A percentile compares a stretch with the other conserved stretches of the same genome.
phyloP scores from a whole-genome alignment of 1,140 invertebrate genomes.

The Meteorus sp. region DNA sequence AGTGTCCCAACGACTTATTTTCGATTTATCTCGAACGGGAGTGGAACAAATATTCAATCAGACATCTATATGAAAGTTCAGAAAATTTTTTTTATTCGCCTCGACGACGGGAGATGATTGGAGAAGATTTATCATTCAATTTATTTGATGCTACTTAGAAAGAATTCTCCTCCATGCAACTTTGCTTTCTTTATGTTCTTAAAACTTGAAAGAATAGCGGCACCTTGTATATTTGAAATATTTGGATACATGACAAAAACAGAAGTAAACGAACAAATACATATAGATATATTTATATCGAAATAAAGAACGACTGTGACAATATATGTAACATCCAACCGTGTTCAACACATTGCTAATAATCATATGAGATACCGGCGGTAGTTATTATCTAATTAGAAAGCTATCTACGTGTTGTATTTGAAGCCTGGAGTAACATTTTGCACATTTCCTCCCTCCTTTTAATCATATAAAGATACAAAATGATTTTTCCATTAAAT shows the following conservation, averaged over 20 bases:
- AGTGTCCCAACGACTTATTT: slow-evolving; percentile 14
- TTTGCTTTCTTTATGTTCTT: too few relatives aligned
- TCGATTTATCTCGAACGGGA: slow-evolving; percentile 2
- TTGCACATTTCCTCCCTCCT: too few relatives aligned
- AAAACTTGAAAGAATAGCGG: too few relatives aligned
- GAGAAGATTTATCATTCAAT: too few relatives aligned
- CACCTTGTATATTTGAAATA: too few relatives aligned
- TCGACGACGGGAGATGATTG: too few relatives aligned
- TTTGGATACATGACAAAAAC: background rate
- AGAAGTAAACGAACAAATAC: background rate
- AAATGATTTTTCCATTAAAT: background rate
- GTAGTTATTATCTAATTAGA: slow-evolving; percentile 6
- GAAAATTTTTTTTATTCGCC: too few relatives aligned
- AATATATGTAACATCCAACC: slow-evolving; percentile 11
- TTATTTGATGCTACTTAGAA: too few relatives aligned
- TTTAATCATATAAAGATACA: slow-evolving; percentile 9
- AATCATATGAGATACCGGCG: slow-evolving; percentile 7
- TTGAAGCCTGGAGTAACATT: background rate
- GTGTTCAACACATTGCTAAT: slow-evolving; percentile 2
- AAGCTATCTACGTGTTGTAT: slow-evolving; percentile 12
- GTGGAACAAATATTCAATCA: background rate
- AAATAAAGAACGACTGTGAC: background rate
- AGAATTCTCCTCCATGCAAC: too few relatives aligned
- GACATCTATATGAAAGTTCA: too few relatives aligned
- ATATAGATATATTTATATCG: too few relatives aligned